These are phyloP conservation scores for Drosophila paulistorum DNA, from an alignment of 1,140 invertebrate species.

Conservation along the genomic window DNA sequence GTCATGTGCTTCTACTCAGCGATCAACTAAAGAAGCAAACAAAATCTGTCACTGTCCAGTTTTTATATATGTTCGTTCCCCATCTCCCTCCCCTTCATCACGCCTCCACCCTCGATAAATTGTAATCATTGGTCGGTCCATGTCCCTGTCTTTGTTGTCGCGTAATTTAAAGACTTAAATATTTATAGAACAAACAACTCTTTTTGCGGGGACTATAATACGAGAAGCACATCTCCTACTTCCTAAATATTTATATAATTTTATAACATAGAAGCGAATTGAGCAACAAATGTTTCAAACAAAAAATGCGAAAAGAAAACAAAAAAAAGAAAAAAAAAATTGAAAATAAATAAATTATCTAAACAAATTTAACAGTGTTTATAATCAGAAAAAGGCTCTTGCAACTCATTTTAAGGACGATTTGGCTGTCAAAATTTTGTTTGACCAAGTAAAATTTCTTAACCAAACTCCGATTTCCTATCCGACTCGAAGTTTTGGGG, in stretches of 20 bases:
- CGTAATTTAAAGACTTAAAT: conserved; percentile 13
- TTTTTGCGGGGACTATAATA: neutral
- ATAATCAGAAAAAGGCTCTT: too few relatives aligned
- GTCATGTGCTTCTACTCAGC: too few relatives aligned
- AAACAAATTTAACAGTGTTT: conserved; percentile 17
- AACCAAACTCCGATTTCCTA: too few relatives aligned
- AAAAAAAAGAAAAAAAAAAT: neutral
- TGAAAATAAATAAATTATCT: conserved; percentile 44
- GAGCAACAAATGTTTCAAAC: conserved; percentile 43
- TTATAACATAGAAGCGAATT: conserved; percentile 22
- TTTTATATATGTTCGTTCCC: too few relatives aligned
- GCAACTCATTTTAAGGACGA: too few relatives aligned
- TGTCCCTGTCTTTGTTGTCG: conserved; percentile 2
- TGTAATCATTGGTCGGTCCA: neutral
- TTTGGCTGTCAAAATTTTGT: too few relatives aligned
- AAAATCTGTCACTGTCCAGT: too few relatives aligned
- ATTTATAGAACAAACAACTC: conserved; percentile 10
- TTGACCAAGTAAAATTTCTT: too few relatives aligned
- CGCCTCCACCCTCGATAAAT: too few relatives aligned
- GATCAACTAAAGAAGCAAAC: too few relatives aligned
- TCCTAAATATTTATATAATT: conserved; percentile 17
- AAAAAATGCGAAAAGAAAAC: conserved; percentile 35
- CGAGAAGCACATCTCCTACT: conserved; percentile 4
- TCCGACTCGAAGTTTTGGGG: too few relatives aligned
- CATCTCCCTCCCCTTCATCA: too few relatives aligned